Evolutionary conservation across 2,888 invertebrate species (phyloP).

Genomic region (Platycheirus rosarum): DNA sequence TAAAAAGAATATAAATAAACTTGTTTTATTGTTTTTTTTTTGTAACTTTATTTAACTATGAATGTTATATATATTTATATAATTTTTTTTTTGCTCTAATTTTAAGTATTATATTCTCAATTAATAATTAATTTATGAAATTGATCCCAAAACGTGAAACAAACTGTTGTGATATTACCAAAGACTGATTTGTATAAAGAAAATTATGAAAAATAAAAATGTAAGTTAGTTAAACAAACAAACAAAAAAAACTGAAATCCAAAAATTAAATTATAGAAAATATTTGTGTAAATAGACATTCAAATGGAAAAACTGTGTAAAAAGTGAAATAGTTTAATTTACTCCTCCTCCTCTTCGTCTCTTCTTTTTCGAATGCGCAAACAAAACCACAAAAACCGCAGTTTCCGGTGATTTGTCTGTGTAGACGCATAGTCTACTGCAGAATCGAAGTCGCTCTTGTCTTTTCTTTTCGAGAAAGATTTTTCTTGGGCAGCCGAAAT

Average conservation of each 20-base stretch:
- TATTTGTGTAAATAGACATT: constrained; percentile 63
- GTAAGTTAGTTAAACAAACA: constrained; percentile 59
- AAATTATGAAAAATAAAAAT: constrained; percentile 57
- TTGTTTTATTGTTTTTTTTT: constrained; percentile 54
- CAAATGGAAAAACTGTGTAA: constrained; percentile 53
- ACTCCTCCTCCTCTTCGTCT: constrained; percentile 57
- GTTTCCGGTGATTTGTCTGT: constrained; percentile 47
- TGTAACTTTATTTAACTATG: constrained; percentile 54
- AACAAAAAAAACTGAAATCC: constrained; percentile 54
- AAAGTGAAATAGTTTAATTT: constrained; percentile 61
- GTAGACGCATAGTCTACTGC: constrained; percentile 58
- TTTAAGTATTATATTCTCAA: constrained; percentile 65
- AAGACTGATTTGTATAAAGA: constrained; percentile 81
- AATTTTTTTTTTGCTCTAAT: constrained; percentile 62
- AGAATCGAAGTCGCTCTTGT: constrained; percentile 49
- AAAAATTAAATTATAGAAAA: constrained; percentile 51
- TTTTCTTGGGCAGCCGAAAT: constrained; percentile 19
- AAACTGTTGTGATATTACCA: constrained; percentile 83
- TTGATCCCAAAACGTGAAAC: constrained; percentile 81
- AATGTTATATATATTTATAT: constrained; percentile 57
- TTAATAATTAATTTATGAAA: constrained; percentile 75
- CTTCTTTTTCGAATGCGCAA: constrained; percentile 64
- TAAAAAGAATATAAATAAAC: constrained; percentile 44
- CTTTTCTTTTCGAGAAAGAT: constrained; percentile 4
- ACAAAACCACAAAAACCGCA: constrained; percentile 32